Evolutionary conservation across 2,888 invertebrate genomes (phyloP).

Genomic region (Polydrusus tereticollis): DNA sequence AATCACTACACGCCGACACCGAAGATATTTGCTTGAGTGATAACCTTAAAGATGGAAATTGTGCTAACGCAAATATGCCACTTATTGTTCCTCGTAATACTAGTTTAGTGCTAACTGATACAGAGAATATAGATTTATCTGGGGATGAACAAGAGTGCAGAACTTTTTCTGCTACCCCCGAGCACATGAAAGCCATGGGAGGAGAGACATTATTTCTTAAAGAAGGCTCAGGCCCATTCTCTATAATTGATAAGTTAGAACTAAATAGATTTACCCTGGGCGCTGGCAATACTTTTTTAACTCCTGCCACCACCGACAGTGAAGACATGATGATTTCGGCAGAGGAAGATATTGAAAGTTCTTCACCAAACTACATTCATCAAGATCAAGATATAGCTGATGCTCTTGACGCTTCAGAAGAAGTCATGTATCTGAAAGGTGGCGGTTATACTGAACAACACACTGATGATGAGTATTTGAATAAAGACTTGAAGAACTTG

Average conservation of each 20-base stretch:
- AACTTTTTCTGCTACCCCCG: slow-evolving; percentile 56
- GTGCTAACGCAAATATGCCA: background rate
- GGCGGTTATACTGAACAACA: slow-evolving; percentile 58
- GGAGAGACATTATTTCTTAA: slow-evolving; percentile 58
- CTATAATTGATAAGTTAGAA: slow-evolving; percentile 49
- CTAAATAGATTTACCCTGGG: slow-evolving; percentile 49
- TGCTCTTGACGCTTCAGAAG: slow-evolving; percentile 65
- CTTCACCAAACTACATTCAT: slow-evolving; percentile 64
- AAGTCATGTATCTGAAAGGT: slow-evolving; percentile 70
- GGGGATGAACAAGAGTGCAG: slow-evolving; percentile 60
- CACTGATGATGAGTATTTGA: slow-evolving; percentile 13
- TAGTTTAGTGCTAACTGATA: slow-evolving; percentile 29
- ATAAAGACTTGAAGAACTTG: background rate
- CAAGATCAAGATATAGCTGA: slow-evolving; percentile 63
- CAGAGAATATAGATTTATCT: slow-evolving; percentile 53
- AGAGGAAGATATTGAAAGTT: slow-evolving; percentile 63
- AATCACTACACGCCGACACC: slow-evolving; percentile 60
- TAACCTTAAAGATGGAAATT: background rate
- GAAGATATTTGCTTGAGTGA: slow-evolving; percentile 65
- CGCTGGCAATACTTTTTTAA: slow-evolving; percentile 44
- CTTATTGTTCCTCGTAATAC: background rate
- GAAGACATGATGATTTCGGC: slow-evolving; percentile 68
- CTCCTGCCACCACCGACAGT: slow-evolving; percentile 63
- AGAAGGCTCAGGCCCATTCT: slow-evolving; percentile 61
- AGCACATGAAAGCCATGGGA: slow-evolving; percentile 58